Percentiles rank a stretch among this genome's conserved stretches.
Evolutionary conservation across 2,888 invertebrate species (phyloP).

Genomic region (Lasioglossum pauxillum): DNA sequence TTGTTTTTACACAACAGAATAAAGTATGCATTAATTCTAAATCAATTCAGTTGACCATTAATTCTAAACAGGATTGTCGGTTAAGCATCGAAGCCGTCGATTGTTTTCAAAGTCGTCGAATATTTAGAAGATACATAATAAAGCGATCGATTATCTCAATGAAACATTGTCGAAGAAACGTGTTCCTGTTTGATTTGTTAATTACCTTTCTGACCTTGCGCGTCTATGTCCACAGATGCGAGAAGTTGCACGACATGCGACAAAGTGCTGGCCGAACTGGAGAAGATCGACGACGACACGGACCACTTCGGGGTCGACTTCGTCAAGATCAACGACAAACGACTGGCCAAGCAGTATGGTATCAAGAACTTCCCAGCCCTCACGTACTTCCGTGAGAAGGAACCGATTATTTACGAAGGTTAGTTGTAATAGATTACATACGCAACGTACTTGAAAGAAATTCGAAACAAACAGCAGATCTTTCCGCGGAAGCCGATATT

Average conservation of each 20-base stretch:
- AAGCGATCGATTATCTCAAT: too few species aligned
- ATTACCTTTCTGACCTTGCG: neutral
- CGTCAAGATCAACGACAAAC: constrained; percentile 98
- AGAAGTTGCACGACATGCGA: constrained; percentile 96
- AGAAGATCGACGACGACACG: constrained; percentile 98
- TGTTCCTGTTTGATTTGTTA: neutral
- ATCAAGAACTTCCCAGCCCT: constrained; percentile 98
- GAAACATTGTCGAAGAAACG: too few species aligned
- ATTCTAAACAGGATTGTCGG: too few species aligned
- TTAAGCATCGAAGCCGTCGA: too few species aligned
- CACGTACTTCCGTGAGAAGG: constrained; percentile 98
- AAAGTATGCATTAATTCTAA: too few species aligned
- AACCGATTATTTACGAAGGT: constrained; percentile 98
- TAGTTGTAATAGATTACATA: constrained; percentile 61
- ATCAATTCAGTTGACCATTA: too few species aligned
- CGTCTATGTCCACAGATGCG: constrained; percentile 88
- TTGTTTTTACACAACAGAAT: too few species aligned
- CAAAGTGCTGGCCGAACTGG: constrained; percentile 95
- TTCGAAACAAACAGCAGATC: neutral
- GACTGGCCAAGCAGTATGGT: constrained; percentile 98
- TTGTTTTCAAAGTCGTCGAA: too few species aligned
- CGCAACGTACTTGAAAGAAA: neutral
- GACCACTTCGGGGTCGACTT: constrained; percentile 97
- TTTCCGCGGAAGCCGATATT: neutral
- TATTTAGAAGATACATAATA: too few species aligned